phyloP scores from a whole-genome alignment of 2,113 vertebrate genomes.

The Coptodon bakossiorum region DNA sequence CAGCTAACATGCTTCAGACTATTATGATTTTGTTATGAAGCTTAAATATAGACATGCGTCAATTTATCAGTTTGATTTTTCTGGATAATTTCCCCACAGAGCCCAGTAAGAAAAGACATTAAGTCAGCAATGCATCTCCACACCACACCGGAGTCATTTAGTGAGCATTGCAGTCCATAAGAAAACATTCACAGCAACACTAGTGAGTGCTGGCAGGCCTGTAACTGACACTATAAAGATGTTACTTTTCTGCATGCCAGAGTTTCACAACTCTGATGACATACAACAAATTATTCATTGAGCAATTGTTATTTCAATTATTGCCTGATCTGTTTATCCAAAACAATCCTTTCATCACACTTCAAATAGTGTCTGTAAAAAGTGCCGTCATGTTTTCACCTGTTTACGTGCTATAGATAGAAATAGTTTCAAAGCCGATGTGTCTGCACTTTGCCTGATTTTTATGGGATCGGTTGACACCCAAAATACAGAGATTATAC shows the following conservation, averaged over 20 bases:
- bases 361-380: background rate
- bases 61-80: background rate
- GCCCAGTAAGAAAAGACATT: slow-evolving; percentile 27
- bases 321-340: background rate
- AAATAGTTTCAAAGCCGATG: background rate
- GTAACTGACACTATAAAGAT: background rate
- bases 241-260: background rate
- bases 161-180: background rate
- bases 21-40: slow-evolving; percentile 15
- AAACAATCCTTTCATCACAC: background rate
- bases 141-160: background rate
- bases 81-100: slow-evolving; percentile 25
- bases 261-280: background rate
- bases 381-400: background rate
- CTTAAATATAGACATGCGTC: slow-evolving; percentile 38
- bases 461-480: background rate
- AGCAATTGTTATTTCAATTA: background rate
- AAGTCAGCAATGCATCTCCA: background rate
- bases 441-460: background rate
- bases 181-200: background rate
- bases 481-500: background rate
- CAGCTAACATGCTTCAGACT: background rate
- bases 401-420: background rate
- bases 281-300: background rate
- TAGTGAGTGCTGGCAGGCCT: background rate